Evolutionary conservation across 2,113 vertebrate species (phyloP).

Genomic region (Sapajus apella): DNA sequence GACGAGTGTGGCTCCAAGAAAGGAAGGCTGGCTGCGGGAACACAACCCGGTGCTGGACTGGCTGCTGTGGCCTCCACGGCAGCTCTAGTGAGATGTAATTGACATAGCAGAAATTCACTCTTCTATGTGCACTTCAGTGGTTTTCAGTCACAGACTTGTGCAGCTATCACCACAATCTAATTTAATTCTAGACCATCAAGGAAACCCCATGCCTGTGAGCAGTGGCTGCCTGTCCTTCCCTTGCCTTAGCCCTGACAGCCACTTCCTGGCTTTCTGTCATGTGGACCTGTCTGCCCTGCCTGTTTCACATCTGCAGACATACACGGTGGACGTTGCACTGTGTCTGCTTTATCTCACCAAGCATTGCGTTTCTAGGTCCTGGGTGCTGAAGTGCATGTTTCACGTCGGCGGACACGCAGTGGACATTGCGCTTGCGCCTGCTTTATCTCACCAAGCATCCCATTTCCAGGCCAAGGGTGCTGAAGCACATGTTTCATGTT

Average conservation of each 20-base stretch:
- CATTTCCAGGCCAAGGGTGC: no score
- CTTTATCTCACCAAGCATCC: no score
- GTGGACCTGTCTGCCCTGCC: neutral
- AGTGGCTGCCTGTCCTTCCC: accelerated
- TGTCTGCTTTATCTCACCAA: no score
- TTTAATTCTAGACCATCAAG: neutral
- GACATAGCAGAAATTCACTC: neutral
- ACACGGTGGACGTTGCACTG: neutral
- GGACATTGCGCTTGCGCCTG: no score
- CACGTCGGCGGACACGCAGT: no score
- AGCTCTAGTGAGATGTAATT: neutral
- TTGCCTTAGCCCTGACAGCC: neutral
- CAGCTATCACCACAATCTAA: neutral
- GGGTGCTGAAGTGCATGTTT: no score
- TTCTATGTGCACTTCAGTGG: neutral
- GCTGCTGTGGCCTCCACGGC: no score
- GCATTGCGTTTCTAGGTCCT: accelerated
- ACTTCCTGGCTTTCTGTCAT: neutral
- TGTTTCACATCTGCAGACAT: neutral
- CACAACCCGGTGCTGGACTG: no score
- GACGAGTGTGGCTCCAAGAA: accelerated
- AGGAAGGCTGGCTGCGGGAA: neutral
- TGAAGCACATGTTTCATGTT: no score
- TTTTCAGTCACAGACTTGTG: neutral
- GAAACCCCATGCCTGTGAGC: no score